Base-by-base conservation (phyloP, 2,888 invertebrate genomes). In the Cylloceria caligata region DNA sequence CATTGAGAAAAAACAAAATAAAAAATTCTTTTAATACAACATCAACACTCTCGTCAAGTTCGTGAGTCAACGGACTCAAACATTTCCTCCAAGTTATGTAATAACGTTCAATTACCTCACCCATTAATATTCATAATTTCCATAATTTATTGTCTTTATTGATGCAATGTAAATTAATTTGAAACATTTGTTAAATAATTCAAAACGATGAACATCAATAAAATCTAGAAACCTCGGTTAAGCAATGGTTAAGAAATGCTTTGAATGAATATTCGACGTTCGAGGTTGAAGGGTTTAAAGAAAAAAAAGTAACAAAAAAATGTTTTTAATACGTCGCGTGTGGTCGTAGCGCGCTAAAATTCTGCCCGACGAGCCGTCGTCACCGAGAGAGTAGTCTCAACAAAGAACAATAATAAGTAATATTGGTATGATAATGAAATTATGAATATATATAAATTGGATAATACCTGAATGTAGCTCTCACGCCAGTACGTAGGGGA, bases 381-480 rank as follows among this genome's bases (percentile, higher is more conserved):
- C 76, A 76, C 60, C 68, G 68, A 68, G 76, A 76, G 68, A 69
- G 68, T 60, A 60, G 86, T 88, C 87, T 88, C 88, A 89, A 89
- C 88, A 88, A 90, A 89, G 88, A 90, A 91, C 89, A 88, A 89
- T 89, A 88, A 86, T 86, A 86, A 87, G 88, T 89, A 90, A 88
- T 90, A 90, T 81, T 89, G 88, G 87, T 90, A 89, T 92, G 91
- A 91, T 67, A 75, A 92, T 92, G 93, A 91, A 88, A 93, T 91
- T 92, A 93, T 93, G 93, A 93, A 93, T 93, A 93, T 93, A 93
- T 93, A 94, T 94, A 94, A 93, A 93, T 93, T 94, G 93, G 94
- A 94, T 94, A 94, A 94, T 94, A 94, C 94, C 94, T 94, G 94
- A 92, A 93, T 93, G 93, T 93, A 93, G 93, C 91, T 90, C 91